These are phyloP conservation scores for Scaptomyza polygonia DNA, from an alignment of 2,888 invertebrate species.

Conservation along the genomic window DNA sequence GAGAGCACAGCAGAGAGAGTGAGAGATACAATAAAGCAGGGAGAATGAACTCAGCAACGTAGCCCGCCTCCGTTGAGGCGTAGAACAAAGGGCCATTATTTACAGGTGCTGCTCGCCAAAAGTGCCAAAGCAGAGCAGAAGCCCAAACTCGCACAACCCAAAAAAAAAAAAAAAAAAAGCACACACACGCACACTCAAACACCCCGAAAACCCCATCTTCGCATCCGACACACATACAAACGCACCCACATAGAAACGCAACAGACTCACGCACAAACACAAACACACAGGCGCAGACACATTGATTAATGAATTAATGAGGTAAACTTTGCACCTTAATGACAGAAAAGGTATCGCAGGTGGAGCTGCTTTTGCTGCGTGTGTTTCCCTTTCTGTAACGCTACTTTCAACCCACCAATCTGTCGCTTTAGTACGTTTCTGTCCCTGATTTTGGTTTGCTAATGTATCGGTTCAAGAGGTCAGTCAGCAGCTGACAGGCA, in stretches of 20 bases:
- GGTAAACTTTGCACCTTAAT: conserved; percentile 79
- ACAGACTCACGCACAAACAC: conserved; percentile 15
- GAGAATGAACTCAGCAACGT: conserved; percentile 15
- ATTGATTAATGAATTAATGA: conserved; percentile 79
- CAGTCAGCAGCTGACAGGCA: conserved; percentile 61
- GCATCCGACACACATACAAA: conserved; percentile 11
- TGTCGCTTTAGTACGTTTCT: conserved; percentile 13
- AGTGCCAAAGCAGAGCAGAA: conserved; percentile 80
- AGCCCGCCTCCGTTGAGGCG: conserved; percentile 64
- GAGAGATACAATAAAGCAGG: background rate
- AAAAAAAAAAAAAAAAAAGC: background rate
- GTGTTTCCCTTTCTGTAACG: conserved; percentile 54
- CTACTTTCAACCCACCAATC: conserved; percentile 7
- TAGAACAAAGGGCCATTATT: conserved; percentile 79
- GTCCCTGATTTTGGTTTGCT: conserved; percentile 74
- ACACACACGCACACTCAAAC: conserved; percentile 26
- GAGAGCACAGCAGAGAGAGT: conserved; percentile 27
- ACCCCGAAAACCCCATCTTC: conserved; percentile 19
- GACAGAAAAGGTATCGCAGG: conserved; percentile 70
- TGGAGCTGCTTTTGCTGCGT: conserved; percentile 49
- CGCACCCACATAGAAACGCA: background rate
- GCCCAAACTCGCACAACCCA: conserved; percentile 51
- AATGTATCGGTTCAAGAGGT: conserved; percentile 76
- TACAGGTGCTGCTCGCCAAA: conserved; percentile 78
- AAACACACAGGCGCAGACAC: conserved; percentile 68